A percentile compares a stretch with the other conserved stretches of the same genome.
phyloP scores from a whole-genome alignment of 2,888 invertebrate genomes.

The Schizotus pectinicornis region DNA sequence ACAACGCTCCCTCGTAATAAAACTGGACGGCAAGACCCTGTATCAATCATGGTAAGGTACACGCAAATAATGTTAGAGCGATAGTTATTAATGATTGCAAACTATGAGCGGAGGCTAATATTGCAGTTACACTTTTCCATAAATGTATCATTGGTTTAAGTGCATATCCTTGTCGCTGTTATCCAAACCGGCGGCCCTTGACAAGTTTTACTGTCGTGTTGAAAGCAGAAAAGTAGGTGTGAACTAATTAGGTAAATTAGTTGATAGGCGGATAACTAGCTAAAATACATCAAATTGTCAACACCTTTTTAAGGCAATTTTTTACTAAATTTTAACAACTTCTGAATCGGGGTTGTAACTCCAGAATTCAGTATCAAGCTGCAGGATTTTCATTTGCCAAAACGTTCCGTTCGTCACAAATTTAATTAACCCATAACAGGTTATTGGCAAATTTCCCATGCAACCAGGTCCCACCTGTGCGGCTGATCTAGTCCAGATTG shows the following conservation, averaged over 20 bases:
- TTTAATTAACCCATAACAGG: too few relatives aligned
- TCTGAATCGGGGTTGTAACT: too few relatives aligned
- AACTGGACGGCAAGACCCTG: too few relatives aligned
- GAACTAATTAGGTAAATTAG: neutral
- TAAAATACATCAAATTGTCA: neutral
- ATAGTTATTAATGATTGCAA: constrained; percentile 19
- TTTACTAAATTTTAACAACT: too few relatives aligned
- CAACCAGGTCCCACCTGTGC: neutral
- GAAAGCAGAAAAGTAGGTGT: neutral
- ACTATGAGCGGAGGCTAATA: constrained; percentile 14
- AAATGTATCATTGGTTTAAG: constrained; percentile 24
- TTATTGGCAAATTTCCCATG: constrained; percentile 2
- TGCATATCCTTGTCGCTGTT: constrained; percentile 25
- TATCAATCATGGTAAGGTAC: constrained; percentile 1
- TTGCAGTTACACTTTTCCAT: constrained; percentile 7
- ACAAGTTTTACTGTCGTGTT: neutral
- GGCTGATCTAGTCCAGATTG: neutral
- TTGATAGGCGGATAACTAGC: too few relatives aligned
- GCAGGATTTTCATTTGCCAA: too few relatives aligned
- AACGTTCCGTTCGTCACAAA: too few relatives aligned
- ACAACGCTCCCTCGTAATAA: too few relatives aligned
- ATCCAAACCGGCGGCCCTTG: constrained; percentile 13
- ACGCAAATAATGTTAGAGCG: constrained; percentile 17
- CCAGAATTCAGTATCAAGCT: too few relatives aligned
- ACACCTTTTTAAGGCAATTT: neutral